Base-by-base conservation (phyloP, 2,113 vertebrate species). In the Saimiri boliviensis region DNA sequence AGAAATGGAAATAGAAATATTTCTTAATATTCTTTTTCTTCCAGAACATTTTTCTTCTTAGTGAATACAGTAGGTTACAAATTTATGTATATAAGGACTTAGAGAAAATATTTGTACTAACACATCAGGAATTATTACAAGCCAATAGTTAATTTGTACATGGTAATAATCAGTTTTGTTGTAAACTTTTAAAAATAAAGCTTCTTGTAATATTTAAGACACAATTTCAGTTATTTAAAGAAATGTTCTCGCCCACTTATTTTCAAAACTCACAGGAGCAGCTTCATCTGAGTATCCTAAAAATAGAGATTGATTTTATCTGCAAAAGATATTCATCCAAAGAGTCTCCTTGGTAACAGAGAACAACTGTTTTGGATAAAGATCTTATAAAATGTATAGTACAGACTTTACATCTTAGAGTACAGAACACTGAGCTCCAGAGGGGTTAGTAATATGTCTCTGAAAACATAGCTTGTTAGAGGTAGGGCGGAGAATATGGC, bases 61-160 rank as follows among this genome's bases (percentile, higher is more conserved):
- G 5, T 35, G 93, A 96, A 96, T 71, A 97, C 17, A 86, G 32
- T 13, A 77, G 84, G 94, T 68, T 86, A 94, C 79, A 82, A 56
- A 40, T 17, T 58, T 71, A 74, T 11, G 4, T 63, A 8, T 30
- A 89, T 81, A 52, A 35, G 68, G 0, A 66, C 14, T 85, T 84
- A 42, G 81, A 97, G 56, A 84, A n/a, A 8, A 71, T 90, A 88
- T 83, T 37, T 94, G 13, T 71, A 80, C 3, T 94, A 86, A 86
- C 11, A 9, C 13, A 54, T 91, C 37, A 93, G 58, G 45, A 86
- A 94, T 95, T n/a, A 81, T 60, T 32, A 89, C 2, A 58, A 14
- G 70, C 80, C 40, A 83, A 4, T 89, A 86, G 73, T 49, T 95
- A 76, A 12, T 63, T 3, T 91, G 12, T n/a, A 70, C 30, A 4